A percentile compares a stretch with the other conserved stretches of the same genome.
Conservation (phyloP, 2,113 vertebrate species). For the Vombatus ursinus region DNA sequence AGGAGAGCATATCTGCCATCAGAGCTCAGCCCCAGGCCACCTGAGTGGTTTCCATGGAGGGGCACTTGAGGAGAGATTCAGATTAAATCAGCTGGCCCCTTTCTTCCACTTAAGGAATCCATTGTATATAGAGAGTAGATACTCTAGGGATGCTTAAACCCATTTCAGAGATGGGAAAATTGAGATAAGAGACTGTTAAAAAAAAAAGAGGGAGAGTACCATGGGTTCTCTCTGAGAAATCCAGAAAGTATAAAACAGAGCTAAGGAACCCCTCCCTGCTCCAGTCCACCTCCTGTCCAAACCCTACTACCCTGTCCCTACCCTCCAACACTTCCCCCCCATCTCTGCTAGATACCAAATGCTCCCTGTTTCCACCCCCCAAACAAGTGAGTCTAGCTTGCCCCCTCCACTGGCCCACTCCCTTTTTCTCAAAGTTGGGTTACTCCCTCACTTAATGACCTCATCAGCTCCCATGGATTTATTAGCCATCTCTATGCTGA, state of each 20-base stretch:
- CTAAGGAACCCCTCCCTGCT: neutral
- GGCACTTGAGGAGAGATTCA: neutral
- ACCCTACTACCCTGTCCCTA: neutral
- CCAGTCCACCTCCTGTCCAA: neutral
- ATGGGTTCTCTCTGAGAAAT: neutral
- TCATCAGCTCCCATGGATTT: neutral
- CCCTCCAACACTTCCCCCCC: neutral
- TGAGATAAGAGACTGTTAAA: neutral
- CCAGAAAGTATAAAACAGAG: neutral
- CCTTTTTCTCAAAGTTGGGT: neutral
- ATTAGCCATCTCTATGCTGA: neutral
- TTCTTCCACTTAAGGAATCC: neutral
- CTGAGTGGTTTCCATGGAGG: neutral
- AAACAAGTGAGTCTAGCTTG: neutral
- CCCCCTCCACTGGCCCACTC: neutral
- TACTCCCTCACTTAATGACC: neutral
- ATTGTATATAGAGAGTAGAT: neutral
- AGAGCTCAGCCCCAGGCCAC: too few relatives aligned
- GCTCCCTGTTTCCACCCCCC: neutral
- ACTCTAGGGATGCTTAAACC: neutral
- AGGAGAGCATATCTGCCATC: neutral
- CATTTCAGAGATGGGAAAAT: neutral
- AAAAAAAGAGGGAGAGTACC: neutral
- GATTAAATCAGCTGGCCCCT: neutral
- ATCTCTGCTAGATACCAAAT: neutral